A percentile compares a stretch with the other conserved stretches of the same genome.
Evolutionary conservation across 2,797 vertebrate species (phyloP).

Genomic region (Tangara arthus): DNA sequence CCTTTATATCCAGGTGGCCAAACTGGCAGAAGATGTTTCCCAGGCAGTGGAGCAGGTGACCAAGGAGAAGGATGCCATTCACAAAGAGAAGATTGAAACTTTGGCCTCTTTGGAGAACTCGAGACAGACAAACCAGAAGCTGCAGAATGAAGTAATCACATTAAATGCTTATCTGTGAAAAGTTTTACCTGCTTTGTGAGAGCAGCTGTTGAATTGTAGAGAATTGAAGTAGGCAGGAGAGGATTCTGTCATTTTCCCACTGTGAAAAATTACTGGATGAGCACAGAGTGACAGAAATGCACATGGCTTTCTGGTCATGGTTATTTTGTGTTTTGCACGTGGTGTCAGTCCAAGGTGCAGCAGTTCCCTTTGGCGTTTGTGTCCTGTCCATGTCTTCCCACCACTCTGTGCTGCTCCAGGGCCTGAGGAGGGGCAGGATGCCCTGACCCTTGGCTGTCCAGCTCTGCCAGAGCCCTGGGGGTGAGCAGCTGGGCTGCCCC

Average conservation of each 20-base stretch:
- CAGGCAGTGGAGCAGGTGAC: constrained; percentile 84
- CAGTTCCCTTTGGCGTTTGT: background rate
- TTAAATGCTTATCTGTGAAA: constrained; percentile 22
- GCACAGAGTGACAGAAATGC: background rate
- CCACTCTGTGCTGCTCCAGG: background rate
- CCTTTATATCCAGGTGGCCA: constrained; percentile 73
- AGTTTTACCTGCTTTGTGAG: background rate
- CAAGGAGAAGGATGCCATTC: constrained; percentile 71
- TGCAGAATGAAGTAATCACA: constrained; percentile 84
- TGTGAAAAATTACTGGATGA: background rate
- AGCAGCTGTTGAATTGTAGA: background rate
- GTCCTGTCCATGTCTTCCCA: background rate
- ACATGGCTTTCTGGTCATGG: rapidly evolving
- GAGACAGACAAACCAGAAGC: constrained; percentile 77
- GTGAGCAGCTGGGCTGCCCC: background rate
- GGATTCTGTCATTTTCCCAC: background rate
- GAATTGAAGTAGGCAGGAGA: background rate
- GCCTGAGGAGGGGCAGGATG: background rate
- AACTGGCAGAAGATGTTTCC: constrained; percentile 80
- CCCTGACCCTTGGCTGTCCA: background rate
- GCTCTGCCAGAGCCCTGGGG: background rate
- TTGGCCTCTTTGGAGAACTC: constrained; percentile 79
- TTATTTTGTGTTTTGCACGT: background rate
- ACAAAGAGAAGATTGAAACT: constrained; percentile 81
- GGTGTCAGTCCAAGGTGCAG: background rate